Base-by-base conservation (phyloP, 2,888 invertebrate species). In the Metalampra italica region DNA sequence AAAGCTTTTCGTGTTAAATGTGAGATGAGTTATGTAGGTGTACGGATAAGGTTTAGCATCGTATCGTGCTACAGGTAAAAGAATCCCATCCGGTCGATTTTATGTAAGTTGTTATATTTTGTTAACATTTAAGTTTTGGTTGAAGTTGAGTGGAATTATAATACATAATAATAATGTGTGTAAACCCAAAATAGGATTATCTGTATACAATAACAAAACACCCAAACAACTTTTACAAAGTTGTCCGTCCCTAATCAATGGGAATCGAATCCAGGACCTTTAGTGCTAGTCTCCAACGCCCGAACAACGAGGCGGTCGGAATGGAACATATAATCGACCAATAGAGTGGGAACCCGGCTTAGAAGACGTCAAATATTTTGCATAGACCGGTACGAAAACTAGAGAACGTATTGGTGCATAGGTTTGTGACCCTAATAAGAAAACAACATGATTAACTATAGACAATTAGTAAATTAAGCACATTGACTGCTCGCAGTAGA, bases 401-500 rank as follows among this genome's bases (percentile, higher is more conserved):
- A 68, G 66, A 59, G 60, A 65, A 71, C 64, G 75, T 77, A 72
- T 71, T 72, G 78, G 79, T 78, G 78, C 77, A 78, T 78, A 82
- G 77, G 77, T 66, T 66, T 75, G 75, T 76, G 63, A 60, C 66
- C 67, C 58, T 54, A 48, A 62, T 58, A 62, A 62, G 48, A 52
- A 53, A 59, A 56, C 60, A 66, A 57, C 58, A 63, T 54, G 62
- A 61, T 60, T 62, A 59, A 50, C 63, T 54, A 53, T 62, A 71
- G 57, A 58, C 32, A 50, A 59, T 57, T 67, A 64, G 67, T 64
- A 60, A 22, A 67, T 54, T 76, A 83, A 82, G 78, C 79, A 86
- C 77, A 73, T 86, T 84, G 82, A 86, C 86, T 87, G 88, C 85
- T 86, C 83, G 83, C 81, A 78, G 85, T 87, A 87, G 86, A 83